Conservation (phyloP, 2,113 vertebrate species). For the Ctenomys sociabilis region DNA sequence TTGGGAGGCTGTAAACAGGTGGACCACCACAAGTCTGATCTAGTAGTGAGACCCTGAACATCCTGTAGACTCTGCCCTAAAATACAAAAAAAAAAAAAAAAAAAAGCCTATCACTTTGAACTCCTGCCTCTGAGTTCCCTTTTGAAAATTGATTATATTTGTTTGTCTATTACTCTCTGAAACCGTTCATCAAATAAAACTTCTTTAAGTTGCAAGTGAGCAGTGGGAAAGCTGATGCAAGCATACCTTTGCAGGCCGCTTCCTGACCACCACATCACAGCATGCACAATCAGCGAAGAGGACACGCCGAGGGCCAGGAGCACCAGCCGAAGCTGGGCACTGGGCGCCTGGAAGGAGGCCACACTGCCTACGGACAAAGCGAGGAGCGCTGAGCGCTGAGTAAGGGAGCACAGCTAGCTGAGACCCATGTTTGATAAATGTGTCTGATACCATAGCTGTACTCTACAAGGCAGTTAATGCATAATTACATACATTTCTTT, state of each 20-base stretch:
- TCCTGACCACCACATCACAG: conserved; percentile 87
- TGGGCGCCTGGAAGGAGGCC: conserved; percentile 84
- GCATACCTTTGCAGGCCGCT: conserved; percentile 85
- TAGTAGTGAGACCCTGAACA: too few relatives aligned
- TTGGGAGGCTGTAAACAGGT: too few relatives aligned
- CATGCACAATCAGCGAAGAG: conserved; percentile 84
- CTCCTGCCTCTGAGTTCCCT: background rate
- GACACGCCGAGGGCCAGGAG: conserved; percentile 84
- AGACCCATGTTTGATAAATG: background rate
- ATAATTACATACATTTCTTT: background rate
- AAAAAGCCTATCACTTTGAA: background rate
- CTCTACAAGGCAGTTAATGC: background rate
- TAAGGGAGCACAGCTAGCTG: background rate
- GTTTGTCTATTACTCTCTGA: background rate
- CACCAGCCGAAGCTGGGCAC: conserved; percentile 76
- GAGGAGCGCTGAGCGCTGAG: background rate
- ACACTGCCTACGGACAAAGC: conserved; percentile 82
- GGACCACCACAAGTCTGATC: too few relatives aligned
- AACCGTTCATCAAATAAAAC: background rate
- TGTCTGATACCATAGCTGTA: background rate
- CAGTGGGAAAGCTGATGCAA: background rate
- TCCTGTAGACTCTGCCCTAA: too few relatives aligned
- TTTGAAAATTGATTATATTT: background rate
- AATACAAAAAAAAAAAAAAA: too few relatives aligned
- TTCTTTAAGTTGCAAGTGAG: background rate